Conservation (phyloP, 2,888 invertebrate species). For the Linyphia triangularis region DNA sequence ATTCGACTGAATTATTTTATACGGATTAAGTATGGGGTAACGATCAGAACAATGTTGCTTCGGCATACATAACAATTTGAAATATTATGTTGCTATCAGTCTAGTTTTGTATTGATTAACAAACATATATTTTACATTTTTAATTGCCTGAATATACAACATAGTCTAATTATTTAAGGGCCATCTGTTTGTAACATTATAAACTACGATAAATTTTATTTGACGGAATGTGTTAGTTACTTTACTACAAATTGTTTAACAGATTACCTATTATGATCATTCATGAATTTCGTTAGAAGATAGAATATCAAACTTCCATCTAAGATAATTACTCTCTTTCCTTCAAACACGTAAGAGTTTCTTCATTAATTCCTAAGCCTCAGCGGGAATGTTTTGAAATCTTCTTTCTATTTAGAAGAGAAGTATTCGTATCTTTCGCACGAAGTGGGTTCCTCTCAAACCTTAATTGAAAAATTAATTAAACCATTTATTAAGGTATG, state of each 20-base stretch:
- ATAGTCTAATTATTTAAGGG: no score
- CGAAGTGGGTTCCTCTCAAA: conserved; percentile 1
- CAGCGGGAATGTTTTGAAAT: conserved; percentile 12
- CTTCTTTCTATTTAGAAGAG: not conserved
- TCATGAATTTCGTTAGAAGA: not conserved
- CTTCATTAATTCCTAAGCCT: not conserved
- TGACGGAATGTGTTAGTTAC: no score
- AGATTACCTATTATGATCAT: not conserved
- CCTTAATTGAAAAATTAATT: conserved; percentile 44
- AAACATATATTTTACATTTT: no score
- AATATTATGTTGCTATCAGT: not conserved
- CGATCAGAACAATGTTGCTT: no score
- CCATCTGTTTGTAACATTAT: no score
- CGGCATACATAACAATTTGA: not conserved
- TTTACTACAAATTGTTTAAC: no score
- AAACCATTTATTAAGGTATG: conserved; percentile 34
- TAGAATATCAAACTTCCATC: not conserved
- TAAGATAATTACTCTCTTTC: not conserved
- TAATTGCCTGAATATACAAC: no score
- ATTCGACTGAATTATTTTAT: no score
- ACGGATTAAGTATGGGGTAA: no score
- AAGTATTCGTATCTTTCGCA: conserved; percentile 10
- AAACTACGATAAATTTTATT: no score
- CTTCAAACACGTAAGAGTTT: not conserved
- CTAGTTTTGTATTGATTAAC: no score